These are phyloP conservation scores for Celastrina argiolus DNA, from an alignment of 2,888 invertebrate genomes.

Conservation along the genomic window DNA sequence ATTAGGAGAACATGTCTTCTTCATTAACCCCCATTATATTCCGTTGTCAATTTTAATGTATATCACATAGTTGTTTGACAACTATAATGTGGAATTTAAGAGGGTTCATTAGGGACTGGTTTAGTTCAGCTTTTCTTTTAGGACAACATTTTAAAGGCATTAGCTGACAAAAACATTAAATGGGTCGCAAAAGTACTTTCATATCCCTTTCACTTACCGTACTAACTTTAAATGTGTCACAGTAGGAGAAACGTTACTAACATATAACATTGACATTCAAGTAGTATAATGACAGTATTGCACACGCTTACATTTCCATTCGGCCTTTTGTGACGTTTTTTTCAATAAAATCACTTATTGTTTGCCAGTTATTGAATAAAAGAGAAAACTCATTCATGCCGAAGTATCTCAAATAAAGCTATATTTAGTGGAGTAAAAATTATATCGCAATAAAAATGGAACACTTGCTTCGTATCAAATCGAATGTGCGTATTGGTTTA, in stretches of 20 bases:
- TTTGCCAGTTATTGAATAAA: slow-evolving; percentile 20
- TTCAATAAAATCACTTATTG: slow-evolving; percentile 8
- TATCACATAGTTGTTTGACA: slow-evolving; percentile 2
- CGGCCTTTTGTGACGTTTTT: not conserved
- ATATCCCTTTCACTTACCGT: no score
- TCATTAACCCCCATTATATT: slow-evolving; percentile 19
- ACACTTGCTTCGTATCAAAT: not conserved
- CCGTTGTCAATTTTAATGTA: slow-evolving; percentile 20
- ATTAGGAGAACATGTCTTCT: slow-evolving; percentile 21
- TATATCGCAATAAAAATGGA: not conserved
- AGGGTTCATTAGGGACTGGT: slow-evolving; percentile 1
- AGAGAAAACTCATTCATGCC: slow-evolving; percentile 8
- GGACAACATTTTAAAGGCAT: not conserved
- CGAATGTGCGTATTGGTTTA: not conserved
- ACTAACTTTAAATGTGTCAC: not conserved
- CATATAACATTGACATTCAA: no score
- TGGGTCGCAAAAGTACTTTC: not conserved
- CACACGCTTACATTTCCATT: not conserved
- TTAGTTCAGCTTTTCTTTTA: slow-evolving; percentile 9
- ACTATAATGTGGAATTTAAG: not conserved
- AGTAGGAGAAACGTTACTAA: no score
- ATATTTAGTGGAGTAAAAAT: slow-evolving; percentile 11
- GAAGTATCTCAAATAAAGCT: slow-evolving; percentile 18
- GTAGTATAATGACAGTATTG: no score
- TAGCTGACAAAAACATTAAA: not conserved